phyloP scores from a whole-genome alignment of 2,888 invertebrate species.

The Agonopterix subpropinquella region DNA sequence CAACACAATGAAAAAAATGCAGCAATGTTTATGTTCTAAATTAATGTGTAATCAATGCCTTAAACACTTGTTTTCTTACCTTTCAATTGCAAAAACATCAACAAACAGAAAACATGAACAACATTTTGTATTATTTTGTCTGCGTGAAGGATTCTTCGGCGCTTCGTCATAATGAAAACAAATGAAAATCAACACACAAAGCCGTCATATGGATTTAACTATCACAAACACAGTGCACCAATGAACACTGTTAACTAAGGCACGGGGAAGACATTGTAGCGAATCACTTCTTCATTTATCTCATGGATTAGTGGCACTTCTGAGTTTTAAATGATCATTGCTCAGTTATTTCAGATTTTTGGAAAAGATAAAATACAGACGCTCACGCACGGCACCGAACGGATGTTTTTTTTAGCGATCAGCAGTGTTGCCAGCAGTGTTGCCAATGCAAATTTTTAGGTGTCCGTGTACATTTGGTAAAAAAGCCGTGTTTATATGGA shows the following conservation, averaged over 20 bases:
- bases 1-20: too few relatives aligned
- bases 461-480: too few relatives aligned
- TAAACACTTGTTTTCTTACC: conserved; percentile 27
- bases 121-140: conserved; percentile 69
- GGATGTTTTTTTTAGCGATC: too few relatives aligned
- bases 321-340: background rate
- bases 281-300: background rate
- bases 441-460: too few relatives aligned
- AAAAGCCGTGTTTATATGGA: too few relatives aligned
- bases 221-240: background rate
- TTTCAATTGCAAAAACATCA: conserved; percentile 68
- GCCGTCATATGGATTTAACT: conserved; percentile 6
- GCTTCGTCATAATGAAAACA: conserved; percentile 72
- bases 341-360: background rate
- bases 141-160: conserved; percentile 66
- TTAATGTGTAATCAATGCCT: too few relatives aligned
- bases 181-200: conserved; percentile 27
- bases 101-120: conserved; percentile 61
- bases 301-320: background rate
- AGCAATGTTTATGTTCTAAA: too few relatives aligned
- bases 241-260: conserved; percentile 6
- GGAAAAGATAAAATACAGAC: background rate
- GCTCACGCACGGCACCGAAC: too few relatives aligned
- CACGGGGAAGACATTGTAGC: conserved; percentile 2
- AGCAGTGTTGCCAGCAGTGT: too few relatives aligned